phyloP scores from a whole-genome alignment of 2,113 vertebrate species.

The Neoarius graeffei region DNA sequence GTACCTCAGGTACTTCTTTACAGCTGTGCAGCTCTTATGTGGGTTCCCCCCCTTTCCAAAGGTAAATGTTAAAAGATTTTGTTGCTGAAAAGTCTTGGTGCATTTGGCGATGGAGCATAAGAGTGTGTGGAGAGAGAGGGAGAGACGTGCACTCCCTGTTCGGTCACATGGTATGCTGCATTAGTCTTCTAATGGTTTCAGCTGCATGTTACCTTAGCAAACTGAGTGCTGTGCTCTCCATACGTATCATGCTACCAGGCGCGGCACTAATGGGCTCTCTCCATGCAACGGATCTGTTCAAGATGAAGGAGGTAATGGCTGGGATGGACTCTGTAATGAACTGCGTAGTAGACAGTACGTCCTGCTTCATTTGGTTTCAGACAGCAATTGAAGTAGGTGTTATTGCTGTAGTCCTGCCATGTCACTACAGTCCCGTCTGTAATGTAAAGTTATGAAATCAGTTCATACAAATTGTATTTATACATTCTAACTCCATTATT shows the following conservation, averaged over 20 bases:
- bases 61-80: background rate
- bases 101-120: background rate
- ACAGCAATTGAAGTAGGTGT: background rate
- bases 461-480: background rate
- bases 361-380: slow-evolving; percentile 26
- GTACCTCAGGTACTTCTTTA: background rate
- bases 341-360: slow-evolving; percentile 7
- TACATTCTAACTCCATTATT: no score
- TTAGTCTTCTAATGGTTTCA: slow-evolving; percentile 43
- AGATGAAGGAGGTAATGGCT: slow-evolving; percentile 47
- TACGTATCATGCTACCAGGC: slow-evolving; percentile 43
- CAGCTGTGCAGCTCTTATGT: background rate
- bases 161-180: slow-evolving; percentile 5
- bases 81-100: background rate
- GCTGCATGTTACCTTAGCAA: slow-evolving; percentile 47
- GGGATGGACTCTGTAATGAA: slow-evolving; percentile 48
- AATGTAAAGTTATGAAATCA: background rate
- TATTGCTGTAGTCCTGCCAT: background rate
- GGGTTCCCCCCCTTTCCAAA: background rate
- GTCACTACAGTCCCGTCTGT: background rate
- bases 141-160: background rate
- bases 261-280: slow-evolving; percentile 47
- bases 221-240: slow-evolving; percentile 32
- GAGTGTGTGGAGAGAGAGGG: background rate
- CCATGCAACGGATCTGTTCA: slow-evolving; percentile 36